phyloP scores from a whole-genome alignment of 2,113 vertebrate species.

The Xiphophorus hellerii region DNA sequence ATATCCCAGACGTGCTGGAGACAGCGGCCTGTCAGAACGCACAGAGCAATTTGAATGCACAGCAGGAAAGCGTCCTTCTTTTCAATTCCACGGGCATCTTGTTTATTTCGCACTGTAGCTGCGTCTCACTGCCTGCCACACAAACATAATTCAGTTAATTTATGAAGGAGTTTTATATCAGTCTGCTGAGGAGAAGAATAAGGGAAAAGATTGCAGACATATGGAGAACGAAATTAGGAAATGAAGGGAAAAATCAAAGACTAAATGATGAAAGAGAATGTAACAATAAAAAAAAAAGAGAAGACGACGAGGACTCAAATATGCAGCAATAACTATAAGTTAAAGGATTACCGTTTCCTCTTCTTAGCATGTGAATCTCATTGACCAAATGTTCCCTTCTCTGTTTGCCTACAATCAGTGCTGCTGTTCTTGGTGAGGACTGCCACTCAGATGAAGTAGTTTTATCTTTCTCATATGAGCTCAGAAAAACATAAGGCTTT shows the following conservation, averaged over 20 bases:
- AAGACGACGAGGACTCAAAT: conserved; percentile 19
- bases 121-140: conserved; percentile 50
- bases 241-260: conserved; percentile 9
- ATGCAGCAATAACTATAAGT: not conserved
- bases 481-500: not conserved
- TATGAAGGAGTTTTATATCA: conserved; percentile 51
- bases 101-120: conserved; percentile 64
- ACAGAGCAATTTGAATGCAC: conserved; percentile 75
- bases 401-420: conserved; percentile 16
- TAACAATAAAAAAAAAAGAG: conserved; percentile 6
- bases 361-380: conserved; percentile 12
- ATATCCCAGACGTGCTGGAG: conserved; percentile 65
- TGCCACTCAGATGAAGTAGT: conserved; percentile 50
- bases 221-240: not conserved
- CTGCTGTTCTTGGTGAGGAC: conserved; percentile 35
- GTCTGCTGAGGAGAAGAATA: conserved; percentile 32
- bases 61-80: conserved; percentile 67
- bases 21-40: conserved; percentile 72
- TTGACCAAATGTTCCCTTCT: conserved; percentile 26
- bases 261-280: conserved; percentile 16
- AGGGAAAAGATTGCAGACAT: conserved; percentile 5
- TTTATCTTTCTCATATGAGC: conserved; percentile 22
- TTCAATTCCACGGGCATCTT: conserved; percentile 70
- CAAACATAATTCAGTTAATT: conserved; percentile 53
- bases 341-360: conserved; percentile 7